A percentile compares a stretch with the other conserved stretches of the same genome.
phyloP scores from a whole-genome alignment of 2,797 vertebrate species.

The Mus minutoides region DNA sequence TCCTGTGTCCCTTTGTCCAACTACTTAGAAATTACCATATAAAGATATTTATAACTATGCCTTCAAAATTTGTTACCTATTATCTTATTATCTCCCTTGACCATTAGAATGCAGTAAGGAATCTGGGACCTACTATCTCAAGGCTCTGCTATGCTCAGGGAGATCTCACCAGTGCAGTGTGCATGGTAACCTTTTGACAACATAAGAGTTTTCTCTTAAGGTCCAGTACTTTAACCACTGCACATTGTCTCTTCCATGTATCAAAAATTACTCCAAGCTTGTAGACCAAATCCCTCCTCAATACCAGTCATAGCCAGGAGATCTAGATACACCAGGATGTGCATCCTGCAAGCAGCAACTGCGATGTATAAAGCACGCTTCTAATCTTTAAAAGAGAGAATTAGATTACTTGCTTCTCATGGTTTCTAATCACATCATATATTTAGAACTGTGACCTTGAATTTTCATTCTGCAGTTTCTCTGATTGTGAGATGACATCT shows the following conservation, averaged over 20 bases:
- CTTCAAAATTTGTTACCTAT: background rate
- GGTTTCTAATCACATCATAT: background rate
- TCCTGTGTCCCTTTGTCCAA: background rate
- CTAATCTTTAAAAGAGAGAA: constrained; percentile 16
- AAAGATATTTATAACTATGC: constrained; percentile 2
- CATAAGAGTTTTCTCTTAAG: background rate
- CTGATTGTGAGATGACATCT: background rate
- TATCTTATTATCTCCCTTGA: background rate
- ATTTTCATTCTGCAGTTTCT: constrained; percentile 36
- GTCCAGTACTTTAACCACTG: background rate
- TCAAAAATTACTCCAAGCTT: background rate
- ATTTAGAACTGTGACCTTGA: constrained; percentile 21
- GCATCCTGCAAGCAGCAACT: constrained; percentile 36
- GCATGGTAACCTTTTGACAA: background rate
- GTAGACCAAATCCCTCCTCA: background rate
- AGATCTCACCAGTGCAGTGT: background rate
- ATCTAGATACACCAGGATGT: background rate
- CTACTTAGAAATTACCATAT: background rate
- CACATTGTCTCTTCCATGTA: background rate
- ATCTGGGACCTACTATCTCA: background rate
- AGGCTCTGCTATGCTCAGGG: background rate
- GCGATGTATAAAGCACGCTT: constrained; percentile 13
- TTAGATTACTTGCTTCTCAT: constrained; percentile 1
- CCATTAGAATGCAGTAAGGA: background rate
- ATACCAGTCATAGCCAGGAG: background rate